phyloP scores from a whole-genome alignment of 1,140 invertebrate species.

The Ridgeia piscesae region DNA sequence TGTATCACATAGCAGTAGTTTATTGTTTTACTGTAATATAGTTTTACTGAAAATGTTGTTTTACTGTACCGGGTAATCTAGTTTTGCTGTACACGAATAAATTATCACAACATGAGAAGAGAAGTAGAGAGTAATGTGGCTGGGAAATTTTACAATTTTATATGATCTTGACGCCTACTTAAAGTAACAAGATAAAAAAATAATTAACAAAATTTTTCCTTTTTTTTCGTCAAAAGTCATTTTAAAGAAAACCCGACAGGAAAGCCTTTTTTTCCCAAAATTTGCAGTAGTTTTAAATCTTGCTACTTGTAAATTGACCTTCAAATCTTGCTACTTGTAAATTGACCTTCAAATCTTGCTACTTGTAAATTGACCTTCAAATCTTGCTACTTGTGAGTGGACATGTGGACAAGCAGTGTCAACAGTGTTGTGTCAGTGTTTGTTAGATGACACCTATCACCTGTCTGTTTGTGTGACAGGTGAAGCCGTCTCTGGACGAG shows the following conservation, averaged over 20 bases:
- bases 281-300: not conserved
- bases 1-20: too few species aligned
- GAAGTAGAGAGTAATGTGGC: too few species aligned
- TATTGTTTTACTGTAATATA: not conserved
- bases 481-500: conserved; percentile 96
- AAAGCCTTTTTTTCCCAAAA: too few species aligned
- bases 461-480: conserved; percentile 43
- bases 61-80: too few species aligned
- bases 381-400: not conserved
- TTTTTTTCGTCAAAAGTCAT: too few species aligned
- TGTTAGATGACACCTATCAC: not conserved
- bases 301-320: not conserved
- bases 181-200: too few species aligned
- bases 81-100: not conserved
- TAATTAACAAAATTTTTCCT: too few species aligned
- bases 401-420: not conserved
- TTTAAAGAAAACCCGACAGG: too few species aligned
- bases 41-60: too few species aligned
- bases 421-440: not conserved
- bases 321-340: not conserved
- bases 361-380: not conserved
- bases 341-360: not conserved
- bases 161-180: too few species aligned
- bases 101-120: too few species aligned
- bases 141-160: too few species aligned